These are phyloP conservation scores for Amphipyra berbera DNA, from an alignment of 2,888 invertebrate genomes.

Conservation along the genomic window DNA sequence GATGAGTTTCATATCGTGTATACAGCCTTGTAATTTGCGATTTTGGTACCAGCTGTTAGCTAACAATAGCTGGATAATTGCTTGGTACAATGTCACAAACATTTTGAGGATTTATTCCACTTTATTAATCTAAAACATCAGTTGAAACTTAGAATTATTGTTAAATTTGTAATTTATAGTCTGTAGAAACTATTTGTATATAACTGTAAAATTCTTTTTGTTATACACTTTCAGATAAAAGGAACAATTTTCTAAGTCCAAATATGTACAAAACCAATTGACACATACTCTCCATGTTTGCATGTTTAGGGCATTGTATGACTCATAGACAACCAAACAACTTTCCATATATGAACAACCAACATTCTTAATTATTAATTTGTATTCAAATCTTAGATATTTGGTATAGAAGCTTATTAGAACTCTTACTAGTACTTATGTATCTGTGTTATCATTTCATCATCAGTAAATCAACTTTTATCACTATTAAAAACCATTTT, in stretches of 20 bases:
- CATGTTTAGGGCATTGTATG: slow-evolving; percentile 18
- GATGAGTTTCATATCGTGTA: slow-evolving; percentile 23
- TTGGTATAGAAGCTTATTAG: too few relatives aligned
- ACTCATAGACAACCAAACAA: slow-evolving; percentile 23
- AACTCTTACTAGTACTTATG: too few relatives aligned
- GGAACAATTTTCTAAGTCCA: not conserved
- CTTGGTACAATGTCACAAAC: not conserved
- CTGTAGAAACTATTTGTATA: too few relatives aligned
- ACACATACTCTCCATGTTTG: not conserved
- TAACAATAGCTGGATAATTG: slow-evolving; percentile 10
- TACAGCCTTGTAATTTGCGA: slow-evolving; percentile 4
- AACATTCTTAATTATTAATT: not conserved
- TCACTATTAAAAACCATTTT: not conserved
- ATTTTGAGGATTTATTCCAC: not conserved
- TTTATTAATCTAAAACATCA: not conserved
- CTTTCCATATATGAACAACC: slow-evolving; percentile 1
- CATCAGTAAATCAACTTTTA: too few relatives aligned
- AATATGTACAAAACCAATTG: not conserved
- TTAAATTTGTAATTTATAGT: too few relatives aligned
- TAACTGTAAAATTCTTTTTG: not conserved
- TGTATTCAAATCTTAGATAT: not conserved
- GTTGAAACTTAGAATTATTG: too few relatives aligned
- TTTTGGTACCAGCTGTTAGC: slow-evolving; percentile 36
- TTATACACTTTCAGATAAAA: not conserved
- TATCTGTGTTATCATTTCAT: too few relatives aligned